Base-by-base conservation (phyloP, 2,797 vertebrate species). In the Chaetodon trifasciatus region DNA sequence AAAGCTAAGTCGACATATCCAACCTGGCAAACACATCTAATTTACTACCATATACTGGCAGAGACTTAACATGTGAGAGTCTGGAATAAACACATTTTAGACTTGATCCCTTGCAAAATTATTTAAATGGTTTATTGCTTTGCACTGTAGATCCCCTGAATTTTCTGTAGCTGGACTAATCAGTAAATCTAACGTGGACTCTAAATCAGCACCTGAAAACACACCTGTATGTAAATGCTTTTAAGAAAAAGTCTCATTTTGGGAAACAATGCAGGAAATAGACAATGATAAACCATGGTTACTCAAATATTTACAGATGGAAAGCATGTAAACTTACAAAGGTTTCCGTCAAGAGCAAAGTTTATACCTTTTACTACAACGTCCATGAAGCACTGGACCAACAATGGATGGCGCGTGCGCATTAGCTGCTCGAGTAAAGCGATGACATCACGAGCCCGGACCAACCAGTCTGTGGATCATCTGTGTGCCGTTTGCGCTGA, bases 391-490 rank as follows among this genome's bases (percentile, higher is more conserved):
- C 87, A 64, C 16, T 8, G 62, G 35, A 4, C 15, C 11, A 21
- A 46, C 35, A 52, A 23, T 28, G 2, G 1, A 3, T 1, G 0
- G 21, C 91, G 84, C 96, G 94, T 94, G 95, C 95, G 95, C 93
- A 90, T 4, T 87, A 52, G 6, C 56, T n/a, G 23, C 19, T 61
- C 82, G 88, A 94, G 89, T 86, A 86, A 84, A 83, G 13, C 87
- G 84, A 88, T 96, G 96, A 97, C 96, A 93, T 97, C 96, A 97
- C 95, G 79, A 84, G 67, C 80, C 79, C 81, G 76, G 81, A 86
- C 86, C 88, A 84, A 89, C 79, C 89, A 86, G 76, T 82, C 80
- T 42, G 85, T 70, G 86, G 84, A 81, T 83, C 69, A 23, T 74
- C 85, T 82, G 57, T 24, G 58, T 71, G 50, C 63, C 40, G 68